Conservation (phyloP, 1,140 invertebrate genomes). For the Drosophila varians region DNA sequence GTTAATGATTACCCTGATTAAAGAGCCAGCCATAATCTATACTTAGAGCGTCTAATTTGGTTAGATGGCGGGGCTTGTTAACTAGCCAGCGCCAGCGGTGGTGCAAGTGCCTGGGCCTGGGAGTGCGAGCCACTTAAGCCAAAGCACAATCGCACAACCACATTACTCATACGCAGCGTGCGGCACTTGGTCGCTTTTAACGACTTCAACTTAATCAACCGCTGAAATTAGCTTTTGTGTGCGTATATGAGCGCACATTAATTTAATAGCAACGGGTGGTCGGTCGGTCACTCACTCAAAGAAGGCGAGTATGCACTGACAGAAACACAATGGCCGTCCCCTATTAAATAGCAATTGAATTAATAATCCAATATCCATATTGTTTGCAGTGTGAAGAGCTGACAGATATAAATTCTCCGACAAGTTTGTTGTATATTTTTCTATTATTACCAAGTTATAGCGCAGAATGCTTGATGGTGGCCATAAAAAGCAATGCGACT, state of each 20-base stretch:
- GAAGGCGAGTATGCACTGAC: slow-evolving; percentile 7
- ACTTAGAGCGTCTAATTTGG: slow-evolving; percentile 28
- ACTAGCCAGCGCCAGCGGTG: slow-evolving; percentile 2
- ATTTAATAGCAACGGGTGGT: slow-evolving; percentile 71
- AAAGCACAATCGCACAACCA: slow-evolving; percentile 25
- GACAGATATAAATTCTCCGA: slow-evolving; percentile 32
- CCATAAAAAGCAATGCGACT: slow-evolving; percentile 51
- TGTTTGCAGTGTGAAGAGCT: slow-evolving; percentile 25
- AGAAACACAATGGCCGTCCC: not conserved
- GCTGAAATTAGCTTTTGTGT: slow-evolving; percentile 80
- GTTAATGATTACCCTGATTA: slow-evolving; percentile 11
- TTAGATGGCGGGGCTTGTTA: slow-evolving; percentile 14
- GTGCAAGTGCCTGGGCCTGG: slow-evolving; percentile 3
- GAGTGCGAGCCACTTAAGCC: slow-evolving; percentile 53
- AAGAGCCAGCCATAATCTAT: slow-evolving; percentile 24
- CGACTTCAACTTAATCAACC: slow-evolving; percentile 81
- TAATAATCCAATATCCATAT: not conserved
- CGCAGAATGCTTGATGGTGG: slow-evolving; percentile 53
- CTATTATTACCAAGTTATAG: slow-evolving; percentile 57
- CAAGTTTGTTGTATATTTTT: slow-evolving; percentile 42
- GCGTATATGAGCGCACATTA: slow-evolving; percentile 79
- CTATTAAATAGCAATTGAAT: not conserved
- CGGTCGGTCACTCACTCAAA: slow-evolving; percentile 34
- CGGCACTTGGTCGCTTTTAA: slow-evolving; percentile 72
- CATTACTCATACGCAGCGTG: slow-evolving; percentile 80